Percentiles rank a stretch among this genome's conserved stretches.
phyloP scores from a whole-genome alignment of 2,113 vertebrate genomes.

The Fregetta grallaria region DNA sequence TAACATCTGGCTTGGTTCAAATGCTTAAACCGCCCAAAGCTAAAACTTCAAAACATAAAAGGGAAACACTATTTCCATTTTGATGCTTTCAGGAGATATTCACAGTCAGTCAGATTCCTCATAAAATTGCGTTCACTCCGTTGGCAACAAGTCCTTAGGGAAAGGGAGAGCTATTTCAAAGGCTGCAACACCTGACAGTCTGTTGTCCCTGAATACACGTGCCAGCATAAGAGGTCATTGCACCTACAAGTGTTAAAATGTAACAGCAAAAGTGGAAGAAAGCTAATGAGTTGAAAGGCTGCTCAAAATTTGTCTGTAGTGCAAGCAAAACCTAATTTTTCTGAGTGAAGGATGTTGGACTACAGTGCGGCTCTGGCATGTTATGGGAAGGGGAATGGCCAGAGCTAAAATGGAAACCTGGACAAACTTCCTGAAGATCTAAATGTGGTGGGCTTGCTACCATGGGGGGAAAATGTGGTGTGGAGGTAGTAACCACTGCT shows the following conservation, averaged over 20 bases:
- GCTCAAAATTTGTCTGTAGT: background rate
- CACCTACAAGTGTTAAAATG: background rate
- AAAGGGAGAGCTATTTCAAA: background rate
- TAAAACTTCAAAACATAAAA: background rate
- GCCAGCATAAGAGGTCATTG: background rate
- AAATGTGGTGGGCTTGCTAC: accelerated
- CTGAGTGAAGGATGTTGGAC: background rate
- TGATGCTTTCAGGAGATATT: background rate
- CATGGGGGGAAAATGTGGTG: background rate
- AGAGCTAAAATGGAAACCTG: background rate
- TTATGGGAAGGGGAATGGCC: background rate
- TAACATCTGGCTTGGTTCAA: background rate
- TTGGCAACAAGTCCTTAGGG: background rate
- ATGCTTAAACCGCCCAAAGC: background rate
- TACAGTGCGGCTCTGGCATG: background rate
- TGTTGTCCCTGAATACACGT: background rate
- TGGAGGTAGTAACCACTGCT: background rate
- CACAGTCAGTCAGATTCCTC: background rate
- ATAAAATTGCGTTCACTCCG: background rate
- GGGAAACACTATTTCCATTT: background rate
- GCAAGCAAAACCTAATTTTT: background rate
- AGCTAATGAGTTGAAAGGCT: background rate
- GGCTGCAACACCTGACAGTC: background rate
- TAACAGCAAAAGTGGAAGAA: background rate
- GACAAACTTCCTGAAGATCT: background rate